phyloP scores from a whole-genome alignment of 30 jellyfish, hydroid and myxozoan species.

The Nemopilema nomurai region DNA sequence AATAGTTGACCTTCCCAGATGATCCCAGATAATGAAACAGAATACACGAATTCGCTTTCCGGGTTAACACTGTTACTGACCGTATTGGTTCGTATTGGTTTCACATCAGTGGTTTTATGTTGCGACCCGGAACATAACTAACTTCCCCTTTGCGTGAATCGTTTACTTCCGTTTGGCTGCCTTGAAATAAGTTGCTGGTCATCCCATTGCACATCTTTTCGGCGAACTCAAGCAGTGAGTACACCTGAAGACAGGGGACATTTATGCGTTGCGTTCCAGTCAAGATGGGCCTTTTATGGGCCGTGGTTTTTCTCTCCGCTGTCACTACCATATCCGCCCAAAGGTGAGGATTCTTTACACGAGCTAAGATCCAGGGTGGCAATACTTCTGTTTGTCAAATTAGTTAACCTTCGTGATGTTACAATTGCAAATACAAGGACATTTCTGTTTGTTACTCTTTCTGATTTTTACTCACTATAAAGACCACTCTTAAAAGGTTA shows the following conservation, averaged over 20 bases:
- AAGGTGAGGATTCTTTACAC: not conserved
- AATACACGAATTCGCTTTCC: no score
- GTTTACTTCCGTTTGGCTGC: not conserved
- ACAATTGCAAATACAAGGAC: not conserved
- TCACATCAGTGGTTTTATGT: no score
- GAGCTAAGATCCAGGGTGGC: not conserved
- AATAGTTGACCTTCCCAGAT: no score
- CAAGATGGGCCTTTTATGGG: not conserved
- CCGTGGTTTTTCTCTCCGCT: not conserved
- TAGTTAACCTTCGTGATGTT: not conserved
- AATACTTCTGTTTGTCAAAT: not conserved
- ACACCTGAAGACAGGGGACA: not conserved
- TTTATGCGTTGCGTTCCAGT: not conserved
- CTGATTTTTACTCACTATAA: no score
- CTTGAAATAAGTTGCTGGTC: not conserved
- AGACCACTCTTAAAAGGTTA: no score
- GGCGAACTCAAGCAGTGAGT: not conserved
- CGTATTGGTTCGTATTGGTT: no score
- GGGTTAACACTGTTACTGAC: no score
- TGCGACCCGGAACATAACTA: not conserved
- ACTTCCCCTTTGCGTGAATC: not conserved
- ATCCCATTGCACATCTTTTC: not conserved
- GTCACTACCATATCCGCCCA: not conserved
- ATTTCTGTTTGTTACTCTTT: no score
- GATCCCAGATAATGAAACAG: no score